Evolutionary conservation across 2,888 invertebrate genomes (phyloP), one percentile per base, ranked within the genome.

Genomic region (Neoscelio sp.): DNA sequence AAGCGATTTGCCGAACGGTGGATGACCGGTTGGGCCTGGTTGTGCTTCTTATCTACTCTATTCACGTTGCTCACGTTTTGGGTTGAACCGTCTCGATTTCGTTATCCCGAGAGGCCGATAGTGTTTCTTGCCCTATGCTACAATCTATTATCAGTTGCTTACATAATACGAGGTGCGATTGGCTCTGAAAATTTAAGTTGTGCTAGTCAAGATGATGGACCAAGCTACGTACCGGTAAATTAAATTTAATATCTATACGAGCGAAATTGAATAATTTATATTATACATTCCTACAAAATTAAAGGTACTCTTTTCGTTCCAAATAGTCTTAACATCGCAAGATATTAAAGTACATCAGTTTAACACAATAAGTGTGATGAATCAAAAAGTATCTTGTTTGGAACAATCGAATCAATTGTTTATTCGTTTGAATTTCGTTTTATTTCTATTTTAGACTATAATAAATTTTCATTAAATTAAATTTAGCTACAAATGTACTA

Each of bases 91-190:
- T 93, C 95, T 30, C 92, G 98, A 58, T 99, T 98, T 89, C 94
- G 96, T 35, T 98, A 98, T 91, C 98, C 98, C 0, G 98, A 98
- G 88, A 92, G 98, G 42, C 98, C 98, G 0, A 95, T 97, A 33
- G 94, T 98, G 70, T 98, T 97, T 91, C 92, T 98, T 77, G 96
- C 97, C 2, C 93, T 96, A 0, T 98, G 98, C 91, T 96, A 97
- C 90, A 95, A 95, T 84, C 92, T 95, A 56, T 94, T 96, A 18
- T 95, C 96, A 0, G 91, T 96, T 2, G 94, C 95, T 23, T 95
- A 96, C 89, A 93, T 92, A 83, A 92, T 95, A 12, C 93, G 95
- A 75, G 94, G 95, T 62, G 93, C 93, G 82, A 90, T 93, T 23
- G 93, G 93, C 0, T 84, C 90, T 1, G 88, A 89, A 44, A 86